Base-by-base conservation (phyloP, 2,797 vertebrate genomes). In the Oophaga sylvatica region DNA sequence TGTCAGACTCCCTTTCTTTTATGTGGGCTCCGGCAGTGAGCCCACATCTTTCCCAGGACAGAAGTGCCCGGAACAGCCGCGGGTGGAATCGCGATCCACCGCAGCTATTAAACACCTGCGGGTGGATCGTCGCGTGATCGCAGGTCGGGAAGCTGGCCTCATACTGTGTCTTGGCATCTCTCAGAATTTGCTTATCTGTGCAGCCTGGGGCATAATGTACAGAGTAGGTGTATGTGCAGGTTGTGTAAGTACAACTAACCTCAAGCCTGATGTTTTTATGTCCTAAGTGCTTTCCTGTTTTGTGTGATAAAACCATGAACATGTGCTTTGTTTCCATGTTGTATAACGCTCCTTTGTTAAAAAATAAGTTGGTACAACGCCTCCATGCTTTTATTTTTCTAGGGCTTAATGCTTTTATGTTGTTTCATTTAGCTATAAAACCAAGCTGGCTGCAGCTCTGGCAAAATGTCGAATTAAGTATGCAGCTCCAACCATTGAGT, bases 381-480 rank as follows among this genome's bases (percentile, higher is more conserved):
- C 15, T 63, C 13, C 60, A 70, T 56, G 26, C 57, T 12, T 62
- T 62, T 65, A 35, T 63, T 68, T 86, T 57, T 70, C 19, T 31
- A 83, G 26, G n/a, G 26, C 26, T 71, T 71, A 57, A 45, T 62
- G 20, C 9, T 67, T 78, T 88, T 85, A 45, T 4, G 31, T 87
- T 85, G 93, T 77, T 89, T 67, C 53, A 10, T 86, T 87, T 91
- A 94, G 97, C 90, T 96, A 87, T 89, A 97, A 93, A 94, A 97
- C 93, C 78, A 98, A 96, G 88, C 91, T 98, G 91, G 97, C 96
- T 63, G 97, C 97, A 12, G 95, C 97, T 0, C 62, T 98, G 89
- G 97, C 97, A 67, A 96, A 97, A 84, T 96, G 90, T 92, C 95
- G 96, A 90, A 96, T 99, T 93, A 97, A 96, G 91, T 92, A 96